These are phyloP conservation scores for Daktulosphaira vitifoliae DNA, from an alignment of 1,140 invertebrate species.

Conservation along the genomic window DNA sequence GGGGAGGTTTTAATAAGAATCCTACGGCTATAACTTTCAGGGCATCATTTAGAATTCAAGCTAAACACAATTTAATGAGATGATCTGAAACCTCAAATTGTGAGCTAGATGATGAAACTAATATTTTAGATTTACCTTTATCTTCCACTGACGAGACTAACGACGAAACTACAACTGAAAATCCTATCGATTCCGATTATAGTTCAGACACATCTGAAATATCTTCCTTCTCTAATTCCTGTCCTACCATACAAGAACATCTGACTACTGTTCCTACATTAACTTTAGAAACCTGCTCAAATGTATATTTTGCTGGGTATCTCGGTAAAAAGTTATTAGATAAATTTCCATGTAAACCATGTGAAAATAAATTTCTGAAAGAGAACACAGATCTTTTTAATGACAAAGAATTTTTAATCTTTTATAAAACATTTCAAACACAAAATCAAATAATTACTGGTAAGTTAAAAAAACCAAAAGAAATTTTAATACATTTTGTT, in stretches of 20 bases:
- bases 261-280: not conserved
- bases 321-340: not conserved
- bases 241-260: too few species aligned
- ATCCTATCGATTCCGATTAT: too few species aligned
- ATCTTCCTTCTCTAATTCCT: too few species aligned
- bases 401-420: not conserved
- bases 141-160: too few species aligned
- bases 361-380: not conserved
- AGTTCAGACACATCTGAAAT: too few species aligned
- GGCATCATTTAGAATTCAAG: not conserved
- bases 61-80: slow-evolving; percentile 7
- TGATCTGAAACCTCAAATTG: not conserved
- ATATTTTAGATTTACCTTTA: not conserved
- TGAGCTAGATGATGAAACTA: not conserved
- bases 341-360: not conserved
- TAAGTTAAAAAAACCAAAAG: not conserved
- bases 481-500: slow-evolving; percentile 2
- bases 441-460: not conserved
- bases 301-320: not conserved
- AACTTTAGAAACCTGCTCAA: not conserved
- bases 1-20: not conserved
- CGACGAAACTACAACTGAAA: too few species aligned
- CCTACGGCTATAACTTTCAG: not conserved
- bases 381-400: not conserved
- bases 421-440: not conserved